Base-by-base conservation (phyloP, 2,888 invertebrate genomes). In the Ormyrus labotus region DNA sequence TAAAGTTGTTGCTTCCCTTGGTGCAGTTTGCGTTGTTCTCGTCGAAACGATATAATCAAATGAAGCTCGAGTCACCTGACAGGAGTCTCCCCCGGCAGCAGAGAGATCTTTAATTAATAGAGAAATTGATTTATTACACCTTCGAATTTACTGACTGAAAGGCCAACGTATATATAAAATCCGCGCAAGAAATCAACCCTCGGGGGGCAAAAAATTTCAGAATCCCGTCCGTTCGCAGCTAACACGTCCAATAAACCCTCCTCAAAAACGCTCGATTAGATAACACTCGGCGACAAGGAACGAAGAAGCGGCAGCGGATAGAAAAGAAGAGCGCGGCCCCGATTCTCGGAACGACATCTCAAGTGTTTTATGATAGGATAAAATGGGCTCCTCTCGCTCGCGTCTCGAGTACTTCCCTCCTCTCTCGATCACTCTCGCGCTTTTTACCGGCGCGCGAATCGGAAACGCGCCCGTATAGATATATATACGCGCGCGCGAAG, bases 281-380 rank as follows among this genome's bases (percentile, higher is more conserved):
- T 67, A 78, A 67, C 53, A 4, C 55, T 6, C 6, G 57, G 57
- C 7, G 57, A 61, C 34, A 51, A 11, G 11, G 61, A 13, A 19
- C 19, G 51, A 45, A 6, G 55, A 11, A n/a, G 45, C 47, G 11
- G 51, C 19, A 19, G 19, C 19, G 19, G 19, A 19, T 19, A 19
- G 19, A 19, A 19, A 19, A 19, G 19, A 19, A 19, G 19, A 19
- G 19, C 13, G 70, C 13, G 70, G 45, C 51, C 19, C n/a, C 60
- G 69, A 64, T 77, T 77, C 81, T 73, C 55, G 60, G 81, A 73
- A 81, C 69, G 76, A 81, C 77, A 78, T 71, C 70, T 78, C 74
- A 77, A 60, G 82, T 80, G 78, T 73, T 72, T 81, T 81, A 69
- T 75, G 74, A 81, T 72, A 78, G 70, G 76, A 78, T 77, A 75